A percentile compares a stretch with the other conserved stretches of the same genome.
phyloP scores from a whole-genome alignment of 2,888 invertebrate species.

The Ophion obscuratus region DNA sequence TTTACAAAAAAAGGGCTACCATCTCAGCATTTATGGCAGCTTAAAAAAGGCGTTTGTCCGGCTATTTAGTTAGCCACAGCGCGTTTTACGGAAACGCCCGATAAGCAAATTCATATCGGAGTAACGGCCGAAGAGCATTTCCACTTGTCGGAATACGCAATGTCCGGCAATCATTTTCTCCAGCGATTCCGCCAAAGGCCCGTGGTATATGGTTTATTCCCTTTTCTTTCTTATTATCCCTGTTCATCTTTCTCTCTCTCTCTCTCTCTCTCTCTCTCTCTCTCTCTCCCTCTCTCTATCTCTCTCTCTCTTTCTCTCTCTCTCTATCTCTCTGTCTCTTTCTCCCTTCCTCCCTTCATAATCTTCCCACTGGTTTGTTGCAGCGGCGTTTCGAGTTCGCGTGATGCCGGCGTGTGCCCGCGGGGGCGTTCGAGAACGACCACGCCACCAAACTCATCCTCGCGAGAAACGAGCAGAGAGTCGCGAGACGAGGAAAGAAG shows the following conservation, averaged over 20 bases:
- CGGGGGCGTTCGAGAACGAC: constrained; percentile 78
- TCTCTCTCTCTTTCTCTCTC: constrained; percentile 1
- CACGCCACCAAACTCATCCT: constrained; percentile 62
- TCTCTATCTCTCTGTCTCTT: not conserved
- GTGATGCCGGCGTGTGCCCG: constrained; percentile 82
- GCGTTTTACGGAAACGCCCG: not conserved
- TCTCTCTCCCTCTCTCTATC: constrained; percentile 7
- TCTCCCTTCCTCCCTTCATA: constrained; percentile 45
- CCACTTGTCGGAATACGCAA: constrained; percentile 5
- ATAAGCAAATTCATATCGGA: not conserved
- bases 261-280: constrained; percentile 18
- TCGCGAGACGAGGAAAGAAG: constrained; percentile 32
- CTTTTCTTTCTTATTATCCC: constrained; percentile 6
- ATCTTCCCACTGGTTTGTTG: constrained; percentile 49
- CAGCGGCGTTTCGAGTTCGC: constrained; percentile 70
- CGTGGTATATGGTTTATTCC: constrained; percentile 18
- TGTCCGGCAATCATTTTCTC: constrained; percentile 30
- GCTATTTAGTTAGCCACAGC: not conserved
- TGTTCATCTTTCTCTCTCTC: constrained; percentile 14
- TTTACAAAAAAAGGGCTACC: no score
- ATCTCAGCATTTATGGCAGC: no score
- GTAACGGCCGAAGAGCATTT: constrained; percentile 9
- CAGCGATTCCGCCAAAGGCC: constrained; percentile 1
- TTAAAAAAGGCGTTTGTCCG: not conserved
- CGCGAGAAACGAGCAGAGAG: constrained; percentile 48